Conservation (phyloP, 2,888 invertebrate species). For the Scelioninae gen. 1 region DNA sequence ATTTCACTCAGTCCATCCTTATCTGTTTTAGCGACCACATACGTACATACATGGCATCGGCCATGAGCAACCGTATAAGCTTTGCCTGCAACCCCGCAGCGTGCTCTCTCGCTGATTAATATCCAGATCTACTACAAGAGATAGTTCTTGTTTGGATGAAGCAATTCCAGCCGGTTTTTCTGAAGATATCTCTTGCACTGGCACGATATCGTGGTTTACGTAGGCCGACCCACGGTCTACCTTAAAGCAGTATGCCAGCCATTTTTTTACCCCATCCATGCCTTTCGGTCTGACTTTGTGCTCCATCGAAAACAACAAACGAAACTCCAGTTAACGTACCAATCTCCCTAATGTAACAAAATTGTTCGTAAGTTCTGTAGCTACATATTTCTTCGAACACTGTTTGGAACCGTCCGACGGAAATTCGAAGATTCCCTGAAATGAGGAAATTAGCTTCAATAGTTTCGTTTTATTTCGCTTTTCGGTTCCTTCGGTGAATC, state of each 20-base stretch:
- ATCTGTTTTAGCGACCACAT: conserved; percentile 40
- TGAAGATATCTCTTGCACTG: conserved; percentile 77
- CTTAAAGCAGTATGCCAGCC: conserved; percentile 62
- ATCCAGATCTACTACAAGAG: conserved; percentile 79
- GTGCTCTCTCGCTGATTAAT: conserved; percentile 78
- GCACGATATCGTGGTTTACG: conserved; percentile 56
- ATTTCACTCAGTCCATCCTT: conserved; percentile 26
- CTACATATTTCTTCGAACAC: background rate
- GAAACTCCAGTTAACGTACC: conserved; percentile 17
- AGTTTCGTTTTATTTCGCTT: too few relatives aligned
- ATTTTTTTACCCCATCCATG: conserved; percentile 66
- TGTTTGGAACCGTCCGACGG: background rate
- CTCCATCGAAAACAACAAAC: conserved; percentile 40
- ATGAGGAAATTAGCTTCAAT: too few relatives aligned
- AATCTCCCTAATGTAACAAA: conserved; percentile 31
- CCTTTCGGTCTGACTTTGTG: conserved; percentile 57
- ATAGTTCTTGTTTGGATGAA: conserved; percentile 82
- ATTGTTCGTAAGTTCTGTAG: conserved; percentile 21
- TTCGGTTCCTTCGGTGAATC: too few relatives aligned
- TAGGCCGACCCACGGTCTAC: conserved; percentile 59
- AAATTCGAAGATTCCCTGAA: background rate
- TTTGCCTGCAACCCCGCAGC: conserved; percentile 70
- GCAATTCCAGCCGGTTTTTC: conserved; percentile 81
- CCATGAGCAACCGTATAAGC: conserved; percentile 70
- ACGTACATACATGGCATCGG: conserved; percentile 66